Evolutionary conservation across 2,888 invertebrate genomes (phyloP).

Genomic region (Ashinkailepas kermadecensis): DNA sequence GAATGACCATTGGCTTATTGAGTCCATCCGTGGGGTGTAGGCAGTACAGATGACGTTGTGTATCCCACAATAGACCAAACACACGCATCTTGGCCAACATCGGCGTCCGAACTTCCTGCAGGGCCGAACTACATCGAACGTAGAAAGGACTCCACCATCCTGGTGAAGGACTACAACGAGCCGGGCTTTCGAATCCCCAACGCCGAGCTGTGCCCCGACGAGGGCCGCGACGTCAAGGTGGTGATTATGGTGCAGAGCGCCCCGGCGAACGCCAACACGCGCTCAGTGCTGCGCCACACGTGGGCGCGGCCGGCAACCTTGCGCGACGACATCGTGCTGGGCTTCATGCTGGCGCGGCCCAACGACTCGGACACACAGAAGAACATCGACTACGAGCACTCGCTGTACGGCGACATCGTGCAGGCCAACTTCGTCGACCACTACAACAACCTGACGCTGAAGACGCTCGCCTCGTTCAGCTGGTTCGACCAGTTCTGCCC

Average conservation of each 20-base stretch:
- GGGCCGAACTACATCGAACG: background rate
- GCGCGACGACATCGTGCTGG: background rate
- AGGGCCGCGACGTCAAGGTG: background rate
- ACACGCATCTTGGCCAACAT: no score
- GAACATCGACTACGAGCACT: conserved; percentile 2
- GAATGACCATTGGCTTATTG: no score
- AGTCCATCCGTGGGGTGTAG: no score
- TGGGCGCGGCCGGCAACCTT: conserved; percentile 5
- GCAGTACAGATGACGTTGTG: no score
- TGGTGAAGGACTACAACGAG: conserved; percentile 4
- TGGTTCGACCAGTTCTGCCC: background rate
- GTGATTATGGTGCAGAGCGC: conserved; percentile 19
- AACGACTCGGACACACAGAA: background rate
- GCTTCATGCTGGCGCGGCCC: conserved; percentile 7
- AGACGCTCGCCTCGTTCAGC: conserved; percentile 7
- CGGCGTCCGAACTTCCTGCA: background rate
- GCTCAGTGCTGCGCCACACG: conserved; percentile 11
- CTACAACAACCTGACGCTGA: conserved; percentile 27
- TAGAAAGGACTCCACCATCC: background rate
- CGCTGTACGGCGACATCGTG: conserved; percentile 22
- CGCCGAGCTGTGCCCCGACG: background rate
- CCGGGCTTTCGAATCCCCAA: background rate
- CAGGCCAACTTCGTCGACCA: conserved; percentile 25
- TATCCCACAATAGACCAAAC: no score
- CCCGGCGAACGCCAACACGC: background rate